Percentiles rank a stretch among this genome's conserved stretches.
Conservation (phyloP, 2,113 vertebrate genomes). For the Proterorhinus semilunaris region DNA sequence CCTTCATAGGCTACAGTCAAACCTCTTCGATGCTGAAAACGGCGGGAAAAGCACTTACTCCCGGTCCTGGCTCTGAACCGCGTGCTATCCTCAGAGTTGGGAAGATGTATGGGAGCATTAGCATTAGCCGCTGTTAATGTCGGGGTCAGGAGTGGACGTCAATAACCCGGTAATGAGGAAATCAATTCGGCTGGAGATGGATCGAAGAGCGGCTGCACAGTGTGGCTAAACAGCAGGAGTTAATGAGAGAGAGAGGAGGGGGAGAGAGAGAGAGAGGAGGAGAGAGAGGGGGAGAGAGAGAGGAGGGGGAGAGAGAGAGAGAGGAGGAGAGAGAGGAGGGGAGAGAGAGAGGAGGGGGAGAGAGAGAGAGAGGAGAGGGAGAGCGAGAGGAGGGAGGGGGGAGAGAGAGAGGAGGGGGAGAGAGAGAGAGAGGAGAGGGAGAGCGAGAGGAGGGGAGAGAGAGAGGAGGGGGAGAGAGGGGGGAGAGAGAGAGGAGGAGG, state of each 20-base stretch:
- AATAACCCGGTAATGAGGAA: conserved; percentile 35
- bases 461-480: not conserved
- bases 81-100: not conserved
- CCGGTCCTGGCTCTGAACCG: not conserved
- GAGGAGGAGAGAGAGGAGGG: too few species aligned
- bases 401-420: too few species aligned
- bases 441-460: not conserved
- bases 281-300: not conserved
- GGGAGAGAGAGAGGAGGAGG: too few species aligned
- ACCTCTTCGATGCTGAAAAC: not conserved
- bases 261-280: conserved; percentile 2
- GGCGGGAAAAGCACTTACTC: not conserved
- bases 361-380: too few species aligned
- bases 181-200: conserved; percentile 28
- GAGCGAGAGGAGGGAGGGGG: too few species aligned
- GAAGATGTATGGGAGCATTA: conserved; percentile 4
- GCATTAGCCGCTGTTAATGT: conserved; percentile 24
- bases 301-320: not conserved
- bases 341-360: too few species aligned
- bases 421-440: too few species aligned
- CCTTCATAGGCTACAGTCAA: too few species aligned
- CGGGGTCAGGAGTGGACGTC: conserved; percentile 9
- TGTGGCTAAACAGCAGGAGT: conserved; percentile 10
- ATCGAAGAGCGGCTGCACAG: conserved; percentile 25
- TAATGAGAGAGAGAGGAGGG: too few species aligned